Percentiles rank a stretch among this genome's conserved stretches.
Evolutionary conservation across 2,113 vertebrate genomes (phyloP).

Genomic region (Pseudolaguvia tuberculata): DNA sequence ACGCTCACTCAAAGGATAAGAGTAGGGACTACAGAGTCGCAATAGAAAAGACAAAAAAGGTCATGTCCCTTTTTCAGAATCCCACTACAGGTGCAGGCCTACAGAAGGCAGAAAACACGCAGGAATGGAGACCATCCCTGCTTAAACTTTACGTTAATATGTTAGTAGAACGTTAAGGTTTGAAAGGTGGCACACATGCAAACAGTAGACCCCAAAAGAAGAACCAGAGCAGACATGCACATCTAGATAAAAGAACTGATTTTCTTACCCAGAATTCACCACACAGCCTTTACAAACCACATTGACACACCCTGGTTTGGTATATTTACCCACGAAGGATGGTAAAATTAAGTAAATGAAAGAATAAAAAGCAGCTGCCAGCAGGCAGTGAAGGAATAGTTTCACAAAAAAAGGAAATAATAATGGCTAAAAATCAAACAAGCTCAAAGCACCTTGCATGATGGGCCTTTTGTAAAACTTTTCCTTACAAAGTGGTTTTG

Average conservation of each 20-base stretch:
- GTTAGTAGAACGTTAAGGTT: slow-evolving; percentile 44
- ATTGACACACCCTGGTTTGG: background rate
- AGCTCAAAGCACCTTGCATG: background rate
- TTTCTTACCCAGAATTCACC: slow-evolving; percentile 30
- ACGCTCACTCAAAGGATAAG: background rate
- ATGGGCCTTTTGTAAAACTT: background rate
- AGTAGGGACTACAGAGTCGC: background rate
- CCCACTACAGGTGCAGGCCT: background rate
- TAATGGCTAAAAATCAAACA: background rate
- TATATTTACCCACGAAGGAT: slow-evolving; percentile 1
- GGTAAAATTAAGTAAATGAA: background rate
- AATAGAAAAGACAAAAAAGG: background rate
- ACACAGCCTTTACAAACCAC: background rate
- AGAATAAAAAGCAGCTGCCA: background rate
- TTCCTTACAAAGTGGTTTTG: slow-evolving; percentile 6
- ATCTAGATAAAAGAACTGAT: slow-evolving; percentile 5
- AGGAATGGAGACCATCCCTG: background rate
- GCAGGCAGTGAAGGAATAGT: slow-evolving; percentile 17
- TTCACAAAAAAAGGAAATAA: background rate
- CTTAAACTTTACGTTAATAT: slow-evolving; percentile 40
- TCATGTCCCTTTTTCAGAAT: background rate
- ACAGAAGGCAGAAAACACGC: slow-evolving; percentile 5
- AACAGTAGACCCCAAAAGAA: background rate
- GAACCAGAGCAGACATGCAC: slow-evolving; percentile 8
- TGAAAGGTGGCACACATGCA: slow-evolving; percentile 12